These are phyloP conservation scores for Neodiprion fabricii DNA, from an alignment of 1,140 invertebrate species.

Conservation along the genomic window DNA sequence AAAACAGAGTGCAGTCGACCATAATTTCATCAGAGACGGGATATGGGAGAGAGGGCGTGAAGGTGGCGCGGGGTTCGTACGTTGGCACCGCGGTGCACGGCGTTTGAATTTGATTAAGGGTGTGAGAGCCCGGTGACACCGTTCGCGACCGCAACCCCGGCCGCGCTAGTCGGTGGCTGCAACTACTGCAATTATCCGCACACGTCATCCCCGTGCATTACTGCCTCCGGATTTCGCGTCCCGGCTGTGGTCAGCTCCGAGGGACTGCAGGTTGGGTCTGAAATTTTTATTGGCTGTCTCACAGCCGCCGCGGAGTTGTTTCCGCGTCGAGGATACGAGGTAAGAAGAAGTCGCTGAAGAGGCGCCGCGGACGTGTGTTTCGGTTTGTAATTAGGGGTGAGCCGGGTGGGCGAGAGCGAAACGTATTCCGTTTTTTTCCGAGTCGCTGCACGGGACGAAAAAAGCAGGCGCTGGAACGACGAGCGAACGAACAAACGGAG, in stretches of 20 bases:
- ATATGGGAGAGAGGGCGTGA: constrained; percentile 33
- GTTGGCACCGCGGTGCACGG: constrained; percentile 13
- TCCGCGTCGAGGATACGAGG: no score
- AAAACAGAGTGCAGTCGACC: constrained; percentile 47
- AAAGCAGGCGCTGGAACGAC: background rate
- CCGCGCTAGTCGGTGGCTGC: constrained; percentile 43
- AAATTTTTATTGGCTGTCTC: no score
- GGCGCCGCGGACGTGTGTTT: no score
- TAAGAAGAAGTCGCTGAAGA: no score
- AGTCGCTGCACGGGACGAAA: background rate
- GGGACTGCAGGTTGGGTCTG: no score
- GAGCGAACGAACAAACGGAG: background rate
- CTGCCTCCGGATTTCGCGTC: constrained; percentile 4
- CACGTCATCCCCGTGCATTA: constrained; percentile 48
- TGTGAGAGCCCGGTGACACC: constrained; percentile 52
- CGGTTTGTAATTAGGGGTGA: no score
- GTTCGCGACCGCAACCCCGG: constrained; percentile 54
- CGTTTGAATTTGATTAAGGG: constrained; percentile 58
- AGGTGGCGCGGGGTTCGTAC: constrained; percentile 36
- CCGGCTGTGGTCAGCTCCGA: background rate
- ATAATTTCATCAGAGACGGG: constrained; percentile 55
- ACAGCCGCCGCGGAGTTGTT: no score
- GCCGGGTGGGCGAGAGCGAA: no score
- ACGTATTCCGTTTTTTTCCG: no score
- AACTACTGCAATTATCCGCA: constrained; percentile 58